Base-by-base conservation (phyloP, 1,140 invertebrate species). In the Macrocentrus cingulum region DNA sequence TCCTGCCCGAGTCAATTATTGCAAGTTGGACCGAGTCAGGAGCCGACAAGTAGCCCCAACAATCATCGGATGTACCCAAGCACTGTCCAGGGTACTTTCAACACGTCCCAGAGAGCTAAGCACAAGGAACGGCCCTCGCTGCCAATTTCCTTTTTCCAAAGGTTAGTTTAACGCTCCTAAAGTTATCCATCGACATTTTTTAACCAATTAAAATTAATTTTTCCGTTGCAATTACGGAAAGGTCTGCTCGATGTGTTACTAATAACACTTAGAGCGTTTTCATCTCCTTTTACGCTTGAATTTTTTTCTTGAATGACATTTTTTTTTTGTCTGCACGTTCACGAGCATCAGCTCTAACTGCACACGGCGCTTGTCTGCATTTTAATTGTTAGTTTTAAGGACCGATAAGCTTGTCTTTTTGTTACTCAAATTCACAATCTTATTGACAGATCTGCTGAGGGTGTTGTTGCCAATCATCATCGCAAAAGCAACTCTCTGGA, bases 1-100 rank as follows among this genome's bases (percentile, higher is more conserved):
- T 95, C 92, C 61, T 95, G 91, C 75, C 93, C 92, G 57, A 92
- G 90, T 81, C 91, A 94, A 72, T 84, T 92, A 74, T 84, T 91
- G 68, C 87, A 90, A 63, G 65, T 77, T 60, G 69, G 68, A 65
- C 69, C 72, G 20, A 67, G 70, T 32, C 77, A 79, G 64, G 75
- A 78, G 63, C 56, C 70, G 19, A 36, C 13, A 66, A 75, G 72
- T 57, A 61, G 61, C 63, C 74, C 71, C 65, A 77, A 69, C 69
- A 67, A 68, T 57, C 75, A 76, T 42, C 76, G 76, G 60, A 69
- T 75, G 63, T 73, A 73, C 69, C 67, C 71, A 63, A 70, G 72
- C 65, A 70, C 70, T 61, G 65, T 68, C 50, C 75, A 77, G 46
- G 75, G 69, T 55, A 71, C 75, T 45, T 56, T 70, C 44, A 75